Conservation (phyloP, 2,113 vertebrate species). For the Xenopus tropicalis region DNA sequence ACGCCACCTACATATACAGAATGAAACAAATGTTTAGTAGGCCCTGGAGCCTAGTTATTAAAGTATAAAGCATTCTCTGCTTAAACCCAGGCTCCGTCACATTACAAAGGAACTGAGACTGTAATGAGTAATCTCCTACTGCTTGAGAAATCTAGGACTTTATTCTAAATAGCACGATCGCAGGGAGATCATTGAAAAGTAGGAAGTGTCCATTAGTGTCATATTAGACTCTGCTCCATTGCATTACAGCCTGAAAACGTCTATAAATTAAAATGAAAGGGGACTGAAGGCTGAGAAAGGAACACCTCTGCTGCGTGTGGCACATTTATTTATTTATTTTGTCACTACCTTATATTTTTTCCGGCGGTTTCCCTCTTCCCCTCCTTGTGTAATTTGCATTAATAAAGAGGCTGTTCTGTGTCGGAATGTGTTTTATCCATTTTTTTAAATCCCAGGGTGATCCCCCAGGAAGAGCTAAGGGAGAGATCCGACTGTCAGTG, state of each 20-base stretch:
- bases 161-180: conserved; percentile 52
- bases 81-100: not conserved
- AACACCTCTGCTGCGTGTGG: conserved; percentile 72
- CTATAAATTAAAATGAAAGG: conserved; percentile 78
- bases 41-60: not conserved
- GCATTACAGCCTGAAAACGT: conserved; percentile 84
- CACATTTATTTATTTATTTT: conserved; percentile 50
- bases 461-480: conserved; percentile 88
- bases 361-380: conserved; percentile 61
- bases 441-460: conserved; percentile 88
- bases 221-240: conserved; percentile 68
- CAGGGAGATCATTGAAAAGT: conserved; percentile 55
- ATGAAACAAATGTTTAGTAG: not conserved
- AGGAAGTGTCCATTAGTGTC: conserved; percentile 73
- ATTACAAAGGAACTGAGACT: not conserved
- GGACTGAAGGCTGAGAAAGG: conserved; percentile 79
- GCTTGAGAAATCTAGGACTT: not conserved
- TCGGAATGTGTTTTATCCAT: conserved; percentile 97
- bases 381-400: conserved; percentile 97
- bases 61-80: not conserved
- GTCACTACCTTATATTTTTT: conserved; percentile 32
- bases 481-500: conserved; percentile 97
- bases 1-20: too few relatives aligned
- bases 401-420: conserved; percentile 99
- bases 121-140: not conserved